These are phyloP conservation scores for Rhinogobius similis DNA, from an alignment of 2,113 vertebrate genomes.

Conservation along the genomic window DNA sequence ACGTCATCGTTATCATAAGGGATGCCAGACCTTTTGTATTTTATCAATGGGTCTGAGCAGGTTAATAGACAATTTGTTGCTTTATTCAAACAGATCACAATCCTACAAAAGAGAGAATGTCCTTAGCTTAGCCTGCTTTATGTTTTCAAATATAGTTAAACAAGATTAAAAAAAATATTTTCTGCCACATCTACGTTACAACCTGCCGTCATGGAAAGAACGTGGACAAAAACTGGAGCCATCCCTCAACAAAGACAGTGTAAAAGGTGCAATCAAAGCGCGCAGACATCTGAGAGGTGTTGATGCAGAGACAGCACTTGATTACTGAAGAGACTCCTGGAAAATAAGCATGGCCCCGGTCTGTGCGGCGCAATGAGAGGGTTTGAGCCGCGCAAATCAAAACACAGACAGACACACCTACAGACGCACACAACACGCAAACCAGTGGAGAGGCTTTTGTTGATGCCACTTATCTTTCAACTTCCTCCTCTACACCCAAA, in stretches of 20 bases:
- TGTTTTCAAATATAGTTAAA: too few relatives aligned
- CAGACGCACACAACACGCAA: conserved; percentile 20
- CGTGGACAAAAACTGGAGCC: neutral
- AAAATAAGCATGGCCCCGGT: conserved; percentile 7
- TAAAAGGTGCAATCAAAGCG: conserved; percentile 16
- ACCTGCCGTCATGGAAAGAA: neutral
- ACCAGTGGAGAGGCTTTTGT: conserved; percentile 30
- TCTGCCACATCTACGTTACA: neutral
- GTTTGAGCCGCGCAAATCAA: conserved; percentile 10
- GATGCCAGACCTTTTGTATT: too few relatives aligned
- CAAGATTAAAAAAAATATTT: too few relatives aligned
- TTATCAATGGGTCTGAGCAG: neutral
- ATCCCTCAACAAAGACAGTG: neutral
- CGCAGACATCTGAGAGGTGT: conserved; percentile 10
- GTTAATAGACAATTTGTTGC: neutral
- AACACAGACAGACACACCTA: conserved; percentile 33
- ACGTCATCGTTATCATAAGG: too few relatives aligned
- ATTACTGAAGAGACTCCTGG: conserved; percentile 3
- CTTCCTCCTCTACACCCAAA: conserved; percentile 12
- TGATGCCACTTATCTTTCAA: conserved; percentile 20
- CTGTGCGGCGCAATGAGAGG: conserved; percentile 15
- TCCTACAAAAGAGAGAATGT: too few relatives aligned
- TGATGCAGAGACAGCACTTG: neutral
- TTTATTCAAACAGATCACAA: too few relatives aligned
- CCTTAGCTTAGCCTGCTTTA: too few relatives aligned